These are phyloP conservation scores for Cepaea nemoralis DNA, from an alignment of 1,140 invertebrate species.

Conservation along the genomic window DNA sequence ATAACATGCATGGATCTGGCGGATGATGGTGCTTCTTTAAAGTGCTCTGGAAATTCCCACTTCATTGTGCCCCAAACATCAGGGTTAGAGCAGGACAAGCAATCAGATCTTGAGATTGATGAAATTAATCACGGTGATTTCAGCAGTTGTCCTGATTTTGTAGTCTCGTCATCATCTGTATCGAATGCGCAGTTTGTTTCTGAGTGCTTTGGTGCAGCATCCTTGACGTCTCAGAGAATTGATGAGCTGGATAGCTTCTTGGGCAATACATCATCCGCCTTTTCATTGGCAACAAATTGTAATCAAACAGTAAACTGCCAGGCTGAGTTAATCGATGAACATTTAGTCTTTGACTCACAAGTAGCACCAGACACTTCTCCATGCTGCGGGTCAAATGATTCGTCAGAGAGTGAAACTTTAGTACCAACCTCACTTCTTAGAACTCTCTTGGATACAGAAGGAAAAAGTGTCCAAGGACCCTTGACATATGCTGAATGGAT, in stretches of 20 bases:
- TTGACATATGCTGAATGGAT: constrained; percentile 31
- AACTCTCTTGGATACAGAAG: constrained; percentile 26
- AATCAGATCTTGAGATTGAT: neutral
- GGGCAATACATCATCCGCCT: neutral
- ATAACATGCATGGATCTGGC: neutral
- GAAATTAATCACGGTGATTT: neutral
- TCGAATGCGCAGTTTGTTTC: neutral
- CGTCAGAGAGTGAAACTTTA: constrained; percentile 7
- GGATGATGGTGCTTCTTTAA: neutral
- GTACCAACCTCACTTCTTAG: constrained; percentile 15
- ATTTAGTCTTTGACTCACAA: neutral
- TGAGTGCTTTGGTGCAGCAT: neutral
- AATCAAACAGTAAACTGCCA: neutral
- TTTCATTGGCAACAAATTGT: neutral
- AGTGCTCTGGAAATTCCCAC: neutral
- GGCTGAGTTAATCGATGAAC: no score
- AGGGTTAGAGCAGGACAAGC: neutral
- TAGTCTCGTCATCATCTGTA: neutral
- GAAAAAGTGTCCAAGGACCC: constrained; percentile 24
- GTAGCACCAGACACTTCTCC: neutral
- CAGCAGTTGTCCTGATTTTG: neutral
- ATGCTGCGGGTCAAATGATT: neutral
- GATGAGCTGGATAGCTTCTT: neutral
- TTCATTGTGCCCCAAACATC: neutral
- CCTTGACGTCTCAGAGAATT: no score